phyloP scores from a whole-genome alignment of 2,113 vertebrate genomes.

The Cephalopholis sonnerati region DNA sequence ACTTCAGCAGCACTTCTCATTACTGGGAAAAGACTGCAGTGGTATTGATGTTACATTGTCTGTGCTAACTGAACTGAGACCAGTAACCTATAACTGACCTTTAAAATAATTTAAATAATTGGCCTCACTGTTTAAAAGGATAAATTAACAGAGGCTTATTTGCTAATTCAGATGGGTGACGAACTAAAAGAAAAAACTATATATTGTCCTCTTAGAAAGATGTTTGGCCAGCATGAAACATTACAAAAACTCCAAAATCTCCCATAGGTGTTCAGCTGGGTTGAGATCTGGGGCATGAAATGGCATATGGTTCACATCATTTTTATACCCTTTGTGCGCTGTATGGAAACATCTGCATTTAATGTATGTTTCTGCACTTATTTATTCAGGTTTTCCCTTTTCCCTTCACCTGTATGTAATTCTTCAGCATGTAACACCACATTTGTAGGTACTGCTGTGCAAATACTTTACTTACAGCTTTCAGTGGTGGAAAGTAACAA shows the following conservation, averaged over 20 bases:
- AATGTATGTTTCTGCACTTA: background rate
- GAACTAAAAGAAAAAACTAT: background rate
- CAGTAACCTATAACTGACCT: conserved; percentile 22
- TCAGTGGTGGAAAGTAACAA: background rate
- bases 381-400: background rate
- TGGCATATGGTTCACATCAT: background rate
- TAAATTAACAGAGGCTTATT: background rate
- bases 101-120: conserved; percentile 13
- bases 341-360: background rate
- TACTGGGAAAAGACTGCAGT: conserved; percentile 38
- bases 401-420: background rate
- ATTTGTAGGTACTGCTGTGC: background rate
- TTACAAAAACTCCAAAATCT: background rate
- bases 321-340: background rate
- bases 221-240: background rate
- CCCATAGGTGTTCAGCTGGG: background rate
- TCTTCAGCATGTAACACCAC: background rate
- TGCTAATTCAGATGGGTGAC: conserved; percentile 12
- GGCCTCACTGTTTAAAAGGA: background rate
- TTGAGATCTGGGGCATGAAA: background rate
- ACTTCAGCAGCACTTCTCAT: conserved; percentile 10
- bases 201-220: background rate
- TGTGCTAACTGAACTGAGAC: conserved; percentile 40
- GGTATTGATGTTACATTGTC: conserved; percentile 47
- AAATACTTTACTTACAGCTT: background rate